Conservation (phyloP, 2,797 vertebrate genomes). For the Muscicapa striata region DNA sequence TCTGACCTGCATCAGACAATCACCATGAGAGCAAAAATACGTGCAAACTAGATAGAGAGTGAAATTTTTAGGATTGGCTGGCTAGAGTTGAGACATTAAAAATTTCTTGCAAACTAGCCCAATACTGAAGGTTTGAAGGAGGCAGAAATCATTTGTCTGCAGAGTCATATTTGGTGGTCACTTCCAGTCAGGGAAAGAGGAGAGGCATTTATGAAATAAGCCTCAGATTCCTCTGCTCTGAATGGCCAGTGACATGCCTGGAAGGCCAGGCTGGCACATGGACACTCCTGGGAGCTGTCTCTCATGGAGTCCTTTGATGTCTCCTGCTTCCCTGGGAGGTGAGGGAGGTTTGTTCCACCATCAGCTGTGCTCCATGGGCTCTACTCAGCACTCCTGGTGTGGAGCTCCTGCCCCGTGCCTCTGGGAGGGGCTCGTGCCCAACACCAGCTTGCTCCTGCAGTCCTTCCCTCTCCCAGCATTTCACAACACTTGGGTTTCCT, state of each 20-base stretch:
- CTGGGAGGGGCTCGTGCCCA: not conserved
- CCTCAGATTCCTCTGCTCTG: not conserved
- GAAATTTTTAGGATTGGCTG: not conserved
- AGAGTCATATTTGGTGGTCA: not conserved
- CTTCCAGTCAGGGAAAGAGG: not conserved
- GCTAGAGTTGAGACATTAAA: not conserved
- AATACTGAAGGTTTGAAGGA: not conserved
- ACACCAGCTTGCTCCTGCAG: not conserved
- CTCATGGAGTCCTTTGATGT: not conserved
- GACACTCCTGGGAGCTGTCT: not conserved
- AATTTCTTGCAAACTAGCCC: not conserved
- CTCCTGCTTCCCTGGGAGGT: not conserved
- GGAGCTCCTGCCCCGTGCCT: not conserved
- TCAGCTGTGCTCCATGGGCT: not conserved
- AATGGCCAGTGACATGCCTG: not conserved
- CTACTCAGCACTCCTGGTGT: accelerated
- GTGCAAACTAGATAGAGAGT: not conserved
- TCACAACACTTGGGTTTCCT: not conserved
- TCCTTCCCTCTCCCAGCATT: not conserved
- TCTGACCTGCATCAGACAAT: not conserved
- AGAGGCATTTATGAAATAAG: not conserved
- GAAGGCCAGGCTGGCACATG: accelerated
- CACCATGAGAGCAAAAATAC: not conserved
- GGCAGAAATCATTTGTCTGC: not conserved
- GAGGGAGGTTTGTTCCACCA: not conserved